A percentile compares a stretch with the other conserved stretches of the same genome.
Conservation (phyloP, 2,113 vertebrate genomes). For the Stercorarius parasiticus region DNA sequence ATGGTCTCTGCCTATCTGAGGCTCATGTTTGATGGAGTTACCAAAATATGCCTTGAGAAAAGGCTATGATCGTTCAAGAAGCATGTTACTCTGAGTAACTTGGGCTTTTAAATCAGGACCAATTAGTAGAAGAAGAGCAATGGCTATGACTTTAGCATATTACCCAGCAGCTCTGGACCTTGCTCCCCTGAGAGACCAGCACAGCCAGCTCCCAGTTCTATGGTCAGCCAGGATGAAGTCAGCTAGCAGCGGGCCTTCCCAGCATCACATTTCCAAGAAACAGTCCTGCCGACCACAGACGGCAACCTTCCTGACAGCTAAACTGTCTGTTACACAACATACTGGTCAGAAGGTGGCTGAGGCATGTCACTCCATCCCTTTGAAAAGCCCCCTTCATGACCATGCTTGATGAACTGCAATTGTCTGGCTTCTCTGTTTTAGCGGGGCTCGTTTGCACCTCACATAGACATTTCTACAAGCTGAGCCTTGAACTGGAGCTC, state of each 20-base stretch:
- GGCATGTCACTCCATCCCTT: neutral
- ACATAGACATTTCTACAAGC: neutral
- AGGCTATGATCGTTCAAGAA: neutral
- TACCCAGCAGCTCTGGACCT: neutral
- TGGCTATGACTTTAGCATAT: rapidly evolving
- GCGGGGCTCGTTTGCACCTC: neutral
- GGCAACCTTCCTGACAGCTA: neutral
- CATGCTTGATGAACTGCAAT: neutral
- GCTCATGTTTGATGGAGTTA: neutral
- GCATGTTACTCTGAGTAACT: neutral
- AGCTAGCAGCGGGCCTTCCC: neutral
- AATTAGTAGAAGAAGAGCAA: neutral
- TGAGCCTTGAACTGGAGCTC: neutral
- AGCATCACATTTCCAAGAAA: neutral
- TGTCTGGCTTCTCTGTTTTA: neutral
- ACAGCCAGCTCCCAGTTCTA: neutral
- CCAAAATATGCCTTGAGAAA: neutral
- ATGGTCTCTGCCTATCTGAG: neutral
- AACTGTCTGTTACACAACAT: neutral
- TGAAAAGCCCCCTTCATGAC: neutral
- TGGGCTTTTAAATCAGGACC: neutral
- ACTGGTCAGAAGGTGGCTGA: neutral
- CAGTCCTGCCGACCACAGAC: neutral
- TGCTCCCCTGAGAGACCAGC: neutral
- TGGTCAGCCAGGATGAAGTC: neutral